Conservation (phyloP, 2,888 invertebrate genomes). For the Drosophila antonietae region DNA sequence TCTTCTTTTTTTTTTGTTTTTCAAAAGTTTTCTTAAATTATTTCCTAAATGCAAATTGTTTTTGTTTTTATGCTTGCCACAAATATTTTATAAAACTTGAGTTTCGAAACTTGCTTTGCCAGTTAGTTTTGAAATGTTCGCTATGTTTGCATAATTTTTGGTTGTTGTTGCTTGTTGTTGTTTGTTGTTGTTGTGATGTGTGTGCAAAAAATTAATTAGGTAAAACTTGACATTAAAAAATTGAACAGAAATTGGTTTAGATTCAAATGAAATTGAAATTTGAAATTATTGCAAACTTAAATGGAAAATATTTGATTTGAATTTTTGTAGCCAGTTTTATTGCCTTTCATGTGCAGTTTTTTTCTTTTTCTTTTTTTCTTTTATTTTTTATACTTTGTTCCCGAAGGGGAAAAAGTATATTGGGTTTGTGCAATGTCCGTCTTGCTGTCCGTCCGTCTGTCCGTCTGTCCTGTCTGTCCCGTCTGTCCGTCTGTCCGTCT, state of each 20-base stretch:
- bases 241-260: constrained; percentile 75
- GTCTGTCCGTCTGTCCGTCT: no score
- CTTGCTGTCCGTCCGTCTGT: no score
- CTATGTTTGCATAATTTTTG: constrained; percentile 36
- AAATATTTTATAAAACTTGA: constrained; percentile 62
- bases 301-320: constrained; percentile 5
- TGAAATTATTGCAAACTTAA: constrained; percentile 9
- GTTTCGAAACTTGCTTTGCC: constrained; percentile 68
- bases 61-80: constrained; percentile 58
- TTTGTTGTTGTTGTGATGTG: constrained; percentile 54
- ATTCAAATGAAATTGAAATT: constrained; percentile 47
- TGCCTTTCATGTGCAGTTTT: constrained; percentile 63
- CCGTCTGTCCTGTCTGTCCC: no score
- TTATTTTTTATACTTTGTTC: no score
- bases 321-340: constrained; percentile 70
- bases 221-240: constrained; percentile 22
- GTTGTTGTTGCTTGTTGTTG: constrained; percentile 31
- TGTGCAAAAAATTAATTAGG: constrained; percentile 57
- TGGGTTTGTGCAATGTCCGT: no score
- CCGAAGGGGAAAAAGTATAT: no score
- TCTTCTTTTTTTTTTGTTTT: constrained; percentile 15
- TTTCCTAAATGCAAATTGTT: constrained; percentile 44
- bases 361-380: constrained; percentile 10
- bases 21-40: constrained; percentile 48
- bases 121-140: constrained; percentile 49